These are phyloP conservation scores for Semnornis frantzii DNA, from an alignment of 2,113 vertebrate species.

Conservation along the genomic window DNA sequence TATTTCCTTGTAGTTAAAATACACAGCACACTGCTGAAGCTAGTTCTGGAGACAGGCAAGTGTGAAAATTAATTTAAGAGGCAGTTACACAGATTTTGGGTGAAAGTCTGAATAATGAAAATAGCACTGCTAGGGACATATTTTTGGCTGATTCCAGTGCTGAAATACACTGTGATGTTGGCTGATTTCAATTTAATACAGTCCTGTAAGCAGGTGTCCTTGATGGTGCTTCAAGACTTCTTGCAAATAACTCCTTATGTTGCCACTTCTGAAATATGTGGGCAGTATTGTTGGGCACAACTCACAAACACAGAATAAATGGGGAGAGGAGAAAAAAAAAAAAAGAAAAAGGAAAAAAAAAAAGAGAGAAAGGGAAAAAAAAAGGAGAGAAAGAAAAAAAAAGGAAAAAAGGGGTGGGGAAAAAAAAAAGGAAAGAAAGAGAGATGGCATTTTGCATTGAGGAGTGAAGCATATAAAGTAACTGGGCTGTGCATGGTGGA, in stretches of 20 bases:
- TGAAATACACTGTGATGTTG: slow-evolving; percentile 57
- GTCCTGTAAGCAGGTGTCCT: slow-evolving; percentile 64
- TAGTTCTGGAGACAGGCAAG: slow-evolving; percentile 56
- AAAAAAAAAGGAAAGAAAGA: background rate
- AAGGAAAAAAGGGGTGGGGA: too few species aligned
- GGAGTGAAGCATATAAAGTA: background rate
- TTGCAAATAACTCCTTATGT: slow-evolving; percentile 70
- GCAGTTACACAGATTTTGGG: slow-evolving; percentile 64
- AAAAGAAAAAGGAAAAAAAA: background rate
- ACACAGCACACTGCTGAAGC: slow-evolving; percentile 23
- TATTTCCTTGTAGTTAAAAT: slow-evolving; percentile 56
- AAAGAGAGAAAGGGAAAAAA: background rate
- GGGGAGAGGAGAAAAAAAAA: background rate
- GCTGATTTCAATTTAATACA: slow-evolving; percentile 60
- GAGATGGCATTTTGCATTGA: background rate
- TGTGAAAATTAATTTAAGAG: slow-evolving; percentile 65
- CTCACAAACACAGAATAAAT: background rate
- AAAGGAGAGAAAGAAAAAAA: too few species aligned
- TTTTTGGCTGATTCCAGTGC: slow-evolving; percentile 68
- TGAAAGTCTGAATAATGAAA: slow-evolving; percentile 70
- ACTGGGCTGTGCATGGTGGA: background rate
- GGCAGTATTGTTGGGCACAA: slow-evolving; percentile 55
- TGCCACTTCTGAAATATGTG: slow-evolving; percentile 58
- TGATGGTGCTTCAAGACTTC: slow-evolving; percentile 66
- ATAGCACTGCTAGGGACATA: slow-evolving; percentile 65